Evolutionary conservation across 2,113 vertebrate species (phyloP).

Genomic region (Hippocampus comes): DNA sequence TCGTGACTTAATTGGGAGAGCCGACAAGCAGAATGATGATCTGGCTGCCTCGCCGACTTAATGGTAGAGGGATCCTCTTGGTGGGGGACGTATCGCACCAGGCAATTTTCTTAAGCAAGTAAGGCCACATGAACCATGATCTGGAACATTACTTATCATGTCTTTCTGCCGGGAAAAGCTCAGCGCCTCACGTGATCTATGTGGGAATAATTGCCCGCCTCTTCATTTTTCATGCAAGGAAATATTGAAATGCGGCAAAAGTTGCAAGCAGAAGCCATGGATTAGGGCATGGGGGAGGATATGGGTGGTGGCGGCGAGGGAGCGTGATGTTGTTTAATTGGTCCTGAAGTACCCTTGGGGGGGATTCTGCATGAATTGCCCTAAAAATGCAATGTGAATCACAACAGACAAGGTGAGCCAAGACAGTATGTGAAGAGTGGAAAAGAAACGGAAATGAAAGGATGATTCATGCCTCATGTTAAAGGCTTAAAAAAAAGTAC

Average conservation of each 20-base stretch:
- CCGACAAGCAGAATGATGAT: slow-evolving; percentile 47
- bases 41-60: slow-evolving; percentile 21
- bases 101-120: slow-evolving; percentile 44
- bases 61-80: slow-evolving; percentile 37
- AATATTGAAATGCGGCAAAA: slow-evolving; percentile 22
- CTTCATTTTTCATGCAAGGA: slow-evolving; percentile 4
- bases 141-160: background rate
- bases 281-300: slow-evolving; percentile 43
- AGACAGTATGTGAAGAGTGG: slow-evolving; percentile 34
- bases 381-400: slow-evolving; percentile 34
- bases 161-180: background rate
- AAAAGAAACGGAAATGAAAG: slow-evolving; percentile 16
- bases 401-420: slow-evolving; percentile 36
- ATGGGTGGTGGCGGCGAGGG: slow-evolving; percentile 10
- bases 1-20: slow-evolving; percentile 61
- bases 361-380: slow-evolving; percentile 34
- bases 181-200: background rate
- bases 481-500: background rate
- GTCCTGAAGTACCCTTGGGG: slow-evolving; percentile 22
- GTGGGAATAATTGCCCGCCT: background rate
- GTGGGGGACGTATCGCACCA: slow-evolving; percentile 25
- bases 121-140: slow-evolving; percentile 26
- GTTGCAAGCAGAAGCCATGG: slow-evolving; percentile 10
- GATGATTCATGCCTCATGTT: slow-evolving; percentile 10
- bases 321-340: slow-evolving; percentile 33